Conservation (phyloP, 2,888 invertebrate species). For the Leucophenga maculata region DNA sequence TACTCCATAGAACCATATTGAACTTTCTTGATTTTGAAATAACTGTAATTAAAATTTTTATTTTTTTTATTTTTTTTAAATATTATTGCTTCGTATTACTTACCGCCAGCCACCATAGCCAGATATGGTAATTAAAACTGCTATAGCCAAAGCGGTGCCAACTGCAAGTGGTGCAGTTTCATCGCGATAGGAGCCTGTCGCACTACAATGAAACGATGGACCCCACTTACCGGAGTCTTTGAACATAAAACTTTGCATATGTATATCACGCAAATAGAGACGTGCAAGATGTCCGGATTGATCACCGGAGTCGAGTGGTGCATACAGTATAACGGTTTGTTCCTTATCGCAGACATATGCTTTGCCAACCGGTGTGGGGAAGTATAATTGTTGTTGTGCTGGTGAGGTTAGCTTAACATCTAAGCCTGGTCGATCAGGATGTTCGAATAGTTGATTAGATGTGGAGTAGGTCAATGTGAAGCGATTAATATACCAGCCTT, state of each 20-base stretch:
- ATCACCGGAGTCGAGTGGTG: slow-evolving; percentile 73
- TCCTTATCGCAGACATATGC: slow-evolving; percentile 85
- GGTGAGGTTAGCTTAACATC: slow-evolving; percentile 76
- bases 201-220: slow-evolving; percentile 71
- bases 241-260: slow-evolving; percentile 91
- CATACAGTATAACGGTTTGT: slow-evolving; percentile 78
- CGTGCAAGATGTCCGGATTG: slow-evolving; percentile 76
- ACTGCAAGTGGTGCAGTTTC: slow-evolving; percentile 89
- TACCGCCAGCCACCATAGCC: slow-evolving; percentile 82
- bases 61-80: not conserved
- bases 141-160: slow-evolving; percentile 87
- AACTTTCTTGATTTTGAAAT: slow-evolving; percentile 90
- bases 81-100: slow-evolving; percentile 29
- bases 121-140: slow-evolving; percentile 84
- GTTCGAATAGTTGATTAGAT: slow-evolving; percentile 76
- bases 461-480: slow-evolving; percentile 84
- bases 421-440: slow-evolving; percentile 75
- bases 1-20: slow-evolving; percentile 94
- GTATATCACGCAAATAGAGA: slow-evolving; percentile 79
- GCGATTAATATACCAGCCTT: slow-evolving; percentile 88
- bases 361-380: slow-evolving; percentile 90
- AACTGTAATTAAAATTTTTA: slow-evolving; percentile 75
- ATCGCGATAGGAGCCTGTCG: slow-evolving; percentile 77
- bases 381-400: slow-evolving; percentile 76
- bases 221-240: slow-evolving; percentile 79